A percentile compares a stretch with the other conserved stretches of the same genome.
Conservation (phyloP, 2,888 invertebrate species). For the Megaustenia siamemsis region DNA sequence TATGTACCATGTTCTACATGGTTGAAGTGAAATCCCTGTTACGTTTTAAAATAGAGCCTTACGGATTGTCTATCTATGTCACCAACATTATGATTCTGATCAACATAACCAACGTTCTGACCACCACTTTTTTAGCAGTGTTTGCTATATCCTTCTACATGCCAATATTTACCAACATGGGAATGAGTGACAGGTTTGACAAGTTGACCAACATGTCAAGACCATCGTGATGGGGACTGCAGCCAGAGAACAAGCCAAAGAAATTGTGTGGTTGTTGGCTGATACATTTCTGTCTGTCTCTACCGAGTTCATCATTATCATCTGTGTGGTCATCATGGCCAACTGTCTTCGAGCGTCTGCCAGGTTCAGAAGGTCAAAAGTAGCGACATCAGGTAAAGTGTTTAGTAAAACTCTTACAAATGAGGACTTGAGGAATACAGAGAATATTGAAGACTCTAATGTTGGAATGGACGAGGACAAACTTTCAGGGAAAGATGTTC, state of each 20-base stretch:
- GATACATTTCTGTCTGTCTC: background rate
- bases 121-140: constrained; percentile 29
- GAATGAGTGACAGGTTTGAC: background rate
- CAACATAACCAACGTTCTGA: background rate
- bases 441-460: background rate
- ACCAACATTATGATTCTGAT: background rate
- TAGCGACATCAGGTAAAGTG: background rate
- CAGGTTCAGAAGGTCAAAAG: background rate
- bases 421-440: no score
- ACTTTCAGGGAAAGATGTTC: constrained; percentile 29
- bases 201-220: background rate
- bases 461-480: background rate
- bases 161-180: background rate
- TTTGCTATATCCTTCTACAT: background rate
- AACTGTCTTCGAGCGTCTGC: background rate
- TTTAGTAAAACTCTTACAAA: no score
- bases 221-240: background rate
- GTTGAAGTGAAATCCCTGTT: background rate
- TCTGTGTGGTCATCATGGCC: constrained; percentile 11
- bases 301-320: background rate
- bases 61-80: background rate
- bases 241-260: background rate
- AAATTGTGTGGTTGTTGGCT: background rate
- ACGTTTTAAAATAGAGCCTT: background rate
- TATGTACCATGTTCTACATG: background rate